A percentile compares a stretch with the other conserved stretches of the same genome.
phyloP scores from a whole-genome alignment of 2,888 invertebrate genomes.

The Pachymerium ferrugineum region DNA sequence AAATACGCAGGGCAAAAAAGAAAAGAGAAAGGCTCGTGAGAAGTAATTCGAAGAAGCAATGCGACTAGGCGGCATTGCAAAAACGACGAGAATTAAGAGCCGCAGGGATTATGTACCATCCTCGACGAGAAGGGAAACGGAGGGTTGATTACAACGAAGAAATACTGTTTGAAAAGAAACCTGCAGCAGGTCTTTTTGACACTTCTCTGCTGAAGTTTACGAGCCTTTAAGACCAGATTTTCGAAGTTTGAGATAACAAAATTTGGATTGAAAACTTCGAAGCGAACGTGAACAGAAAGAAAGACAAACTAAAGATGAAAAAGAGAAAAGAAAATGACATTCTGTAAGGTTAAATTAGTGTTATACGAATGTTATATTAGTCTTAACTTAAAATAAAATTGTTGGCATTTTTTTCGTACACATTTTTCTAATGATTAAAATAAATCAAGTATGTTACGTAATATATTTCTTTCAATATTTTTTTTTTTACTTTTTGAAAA shows the following conservation, averaged over 20 bases:
- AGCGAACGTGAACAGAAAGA: conserved; percentile 87
- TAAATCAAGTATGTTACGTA: no score
- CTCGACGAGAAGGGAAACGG: conserved; percentile 55
- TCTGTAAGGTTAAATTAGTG: no score
- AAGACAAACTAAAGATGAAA: conserved; percentile 92
- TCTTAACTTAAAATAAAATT: no score
- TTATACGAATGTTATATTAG: no score
- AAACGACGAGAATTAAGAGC: conserved; percentile 96
- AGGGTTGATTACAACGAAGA: conserved; percentile 96
- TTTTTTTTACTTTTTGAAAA: no score
- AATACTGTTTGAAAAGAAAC: conserved; percentile 93
- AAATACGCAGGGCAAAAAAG: conserved; percentile 76
- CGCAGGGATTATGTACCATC: conserved; percentile 73
- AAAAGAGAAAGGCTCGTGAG: conserved; percentile 73
- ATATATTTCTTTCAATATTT: no score
- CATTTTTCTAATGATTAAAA: no score
- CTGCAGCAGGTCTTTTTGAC: conserved; percentile 90
- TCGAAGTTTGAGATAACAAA: conserved; percentile 79
- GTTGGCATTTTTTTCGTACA: no score
- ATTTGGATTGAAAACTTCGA: conserved; percentile 84
- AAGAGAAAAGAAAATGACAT: conserved; percentile 88
- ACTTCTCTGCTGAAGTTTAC: conserved; percentile 79
- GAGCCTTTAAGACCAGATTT: conserved; percentile 88
- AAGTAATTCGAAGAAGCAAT: conserved; percentile 98
- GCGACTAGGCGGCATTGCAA: conserved; percentile 88